Conservation (phyloP, 1,140 invertebrate genomes). For the Scylla paramamosain region DNA sequence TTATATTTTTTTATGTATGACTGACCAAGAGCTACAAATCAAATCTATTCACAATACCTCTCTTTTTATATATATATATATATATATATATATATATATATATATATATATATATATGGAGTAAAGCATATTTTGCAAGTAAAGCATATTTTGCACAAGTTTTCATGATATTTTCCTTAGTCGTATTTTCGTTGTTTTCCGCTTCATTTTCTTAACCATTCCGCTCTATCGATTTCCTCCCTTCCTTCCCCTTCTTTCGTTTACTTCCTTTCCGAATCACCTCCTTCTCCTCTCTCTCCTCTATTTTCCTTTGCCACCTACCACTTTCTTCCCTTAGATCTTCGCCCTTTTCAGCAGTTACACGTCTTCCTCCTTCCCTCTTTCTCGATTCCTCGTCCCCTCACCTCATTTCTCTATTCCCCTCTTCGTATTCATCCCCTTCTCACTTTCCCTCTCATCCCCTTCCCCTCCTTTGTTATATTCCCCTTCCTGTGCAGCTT, state of each 20-base stretch:
- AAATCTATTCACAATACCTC: too few relatives aligned
- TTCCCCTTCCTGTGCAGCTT: not conserved
- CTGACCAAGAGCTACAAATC: too few relatives aligned
- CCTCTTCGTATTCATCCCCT: not conserved
- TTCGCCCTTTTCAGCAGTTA: not conserved
- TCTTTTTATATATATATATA: slow-evolving; percentile 15
- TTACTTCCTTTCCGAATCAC: not conserved
- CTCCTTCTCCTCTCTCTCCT: not conserved
- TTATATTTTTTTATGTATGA: not conserved
- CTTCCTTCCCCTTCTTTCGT: not conserved
- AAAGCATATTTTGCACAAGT: too few relatives aligned
- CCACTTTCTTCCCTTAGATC: not conserved
- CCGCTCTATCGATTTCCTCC: not conserved
- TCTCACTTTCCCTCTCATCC: slow-evolving; percentile 2
- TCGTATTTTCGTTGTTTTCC: too few relatives aligned
- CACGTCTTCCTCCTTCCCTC: not conserved
- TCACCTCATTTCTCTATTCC: not conserved
- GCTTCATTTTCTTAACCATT: too few relatives aligned
- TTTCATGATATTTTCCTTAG: too few relatives aligned
- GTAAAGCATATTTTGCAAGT: not conserved
- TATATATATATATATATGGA: slow-evolving; percentile 8
- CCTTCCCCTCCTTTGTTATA: not conserved
- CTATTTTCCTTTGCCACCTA: not conserved
- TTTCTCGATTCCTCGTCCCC: not conserved
- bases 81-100: slow-evolving; percentile 26